A percentile compares a stretch with the other conserved stretches of the same genome.
Conservation (phyloP, 2,888 invertebrate species). For the Brassicogethes aeneus region DNA sequence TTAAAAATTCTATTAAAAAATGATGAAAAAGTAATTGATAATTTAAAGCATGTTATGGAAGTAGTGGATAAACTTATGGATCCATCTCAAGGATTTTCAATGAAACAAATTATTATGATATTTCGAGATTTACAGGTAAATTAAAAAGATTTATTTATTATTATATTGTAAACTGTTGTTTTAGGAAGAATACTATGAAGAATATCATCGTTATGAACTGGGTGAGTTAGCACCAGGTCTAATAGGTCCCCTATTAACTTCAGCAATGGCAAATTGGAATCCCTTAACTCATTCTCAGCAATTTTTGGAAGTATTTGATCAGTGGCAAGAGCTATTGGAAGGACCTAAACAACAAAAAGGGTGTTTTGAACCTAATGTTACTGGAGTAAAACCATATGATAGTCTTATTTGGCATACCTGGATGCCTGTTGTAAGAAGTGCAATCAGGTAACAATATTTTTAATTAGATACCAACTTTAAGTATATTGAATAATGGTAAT, state of each 20-base stretch:
- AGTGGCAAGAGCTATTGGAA: conserved; percentile 60
- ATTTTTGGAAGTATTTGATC: conserved; percentile 54
- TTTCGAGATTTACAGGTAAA: conserved; percentile 48
- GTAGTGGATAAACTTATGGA: conserved; percentile 55
- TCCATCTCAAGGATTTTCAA: conserved; percentile 44
- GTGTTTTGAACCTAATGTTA: conserved; percentile 41
- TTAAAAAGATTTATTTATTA: too few species aligned
- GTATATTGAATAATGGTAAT: too few species aligned
- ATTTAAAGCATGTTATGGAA: conserved; percentile 58
- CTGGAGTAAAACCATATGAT: conserved; percentile 62
- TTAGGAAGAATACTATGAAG: conserved; percentile 55
- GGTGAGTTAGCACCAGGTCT: conserved; percentile 76
- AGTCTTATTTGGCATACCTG: conserved; percentile 84
- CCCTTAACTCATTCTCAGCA: conserved; percentile 61
- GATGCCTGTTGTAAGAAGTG: conserved; percentile 71
- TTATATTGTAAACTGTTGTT: conserved; percentile 4
- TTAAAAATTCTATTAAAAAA: conserved; percentile 57
- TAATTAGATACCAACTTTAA: too few species aligned
- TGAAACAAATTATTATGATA: conserved; percentile 49
- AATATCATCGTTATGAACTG: conserved; percentile 78
- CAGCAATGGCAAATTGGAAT: conserved; percentile 68
- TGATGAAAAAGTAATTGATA: conserved; percentile 64
- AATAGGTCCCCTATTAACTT: conserved; percentile 74
- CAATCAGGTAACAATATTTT: conserved; percentile 55
- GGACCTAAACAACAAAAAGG: conserved; percentile 30